These are phyloP conservation scores for Nomada flava DNA, from an alignment of 2,888 invertebrate species.

Conservation along the genomic window DNA sequence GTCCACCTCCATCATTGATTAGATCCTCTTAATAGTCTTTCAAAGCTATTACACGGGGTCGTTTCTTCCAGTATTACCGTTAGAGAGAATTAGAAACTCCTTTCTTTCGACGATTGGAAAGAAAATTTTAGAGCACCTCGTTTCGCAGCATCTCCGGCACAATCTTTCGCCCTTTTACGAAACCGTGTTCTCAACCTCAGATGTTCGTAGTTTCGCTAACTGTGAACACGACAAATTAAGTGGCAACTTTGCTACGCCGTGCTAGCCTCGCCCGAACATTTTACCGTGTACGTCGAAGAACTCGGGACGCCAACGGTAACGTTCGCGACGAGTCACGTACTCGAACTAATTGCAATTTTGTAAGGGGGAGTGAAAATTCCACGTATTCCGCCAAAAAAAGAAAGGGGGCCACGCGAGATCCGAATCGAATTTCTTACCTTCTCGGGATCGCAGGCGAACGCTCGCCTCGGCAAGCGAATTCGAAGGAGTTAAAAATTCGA, in stretches of 20 bases:
- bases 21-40: slow-evolving; percentile 42
- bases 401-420: not conserved
- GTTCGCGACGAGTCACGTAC: slow-evolving; percentile 63
- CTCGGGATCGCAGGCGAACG: not conserved
- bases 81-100: not conserved
- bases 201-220: slow-evolving; percentile 58
- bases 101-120: not conserved
- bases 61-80: not conserved
- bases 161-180: slow-evolving; percentile 54
- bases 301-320: slow-evolving; percentile 42
- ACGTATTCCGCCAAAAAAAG: slow-evolving; percentile 24
- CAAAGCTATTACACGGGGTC: slow-evolving; percentile 10
- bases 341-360: slow-evolving; percentile 71
- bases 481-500: slow-evolving; percentile 23
- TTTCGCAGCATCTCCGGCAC: slow-evolving; percentile 30
- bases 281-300: slow-evolving; percentile 48
- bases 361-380: slow-evolving; percentile 45
- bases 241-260: slow-evolving; percentile 59
- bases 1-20: slow-evolving; percentile 63
- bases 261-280: slow-evolving; percentile 57
- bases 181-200: slow-evolving; percentile 43
- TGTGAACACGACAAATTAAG: slow-evolving; percentile 66
- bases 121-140: slow-evolving; percentile 10
- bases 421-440: slow-evolving; percentile 21
- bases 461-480: not conserved